Conservation (phyloP, 2,888 invertebrate species). For the Gnatocerus cornutus region DNA sequence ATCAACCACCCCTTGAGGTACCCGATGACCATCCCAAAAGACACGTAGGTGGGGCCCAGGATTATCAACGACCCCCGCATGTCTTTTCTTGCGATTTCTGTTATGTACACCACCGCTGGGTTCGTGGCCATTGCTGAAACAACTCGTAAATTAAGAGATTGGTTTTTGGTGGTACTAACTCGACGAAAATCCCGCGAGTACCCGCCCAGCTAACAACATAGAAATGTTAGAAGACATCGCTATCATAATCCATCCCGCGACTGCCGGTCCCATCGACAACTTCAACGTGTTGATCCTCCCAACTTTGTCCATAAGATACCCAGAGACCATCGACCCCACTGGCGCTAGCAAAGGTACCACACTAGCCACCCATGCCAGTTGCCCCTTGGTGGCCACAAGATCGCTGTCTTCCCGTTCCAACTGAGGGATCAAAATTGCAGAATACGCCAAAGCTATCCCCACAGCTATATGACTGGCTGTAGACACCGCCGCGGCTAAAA, state of each 20-base stretch:
- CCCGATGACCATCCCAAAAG: conserved; percentile 73
- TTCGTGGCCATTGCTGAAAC: conserved; percentile 72
- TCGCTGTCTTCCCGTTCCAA: conserved; percentile 66
- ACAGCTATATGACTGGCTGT: conserved; percentile 21
- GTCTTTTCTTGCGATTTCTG: conserved; percentile 74
- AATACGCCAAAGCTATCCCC: conserved; percentile 72
- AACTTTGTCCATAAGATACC: conserved; percentile 72
- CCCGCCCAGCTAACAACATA: conserved; percentile 72
- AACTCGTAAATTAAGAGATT: not conserved
- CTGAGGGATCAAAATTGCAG: conserved; percentile 73
- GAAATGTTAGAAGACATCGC: conserved; percentile 71
- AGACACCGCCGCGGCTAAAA: conserved; percentile 12
- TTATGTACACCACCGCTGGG: conserved; percentile 75
- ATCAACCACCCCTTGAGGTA: conserved; percentile 73
- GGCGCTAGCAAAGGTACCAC: conserved; percentile 73
- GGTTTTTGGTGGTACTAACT: conserved; percentile 60
- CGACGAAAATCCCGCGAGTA: conserved; percentile 73
- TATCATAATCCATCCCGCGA: conserved; percentile 72
- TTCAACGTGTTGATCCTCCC: conserved; percentile 73
- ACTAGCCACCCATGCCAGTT: conserved; percentile 74
- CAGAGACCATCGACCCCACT: conserved; percentile 71
- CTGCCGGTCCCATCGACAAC: conserved; percentile 71
- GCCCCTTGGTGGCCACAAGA: conserved; percentile 63
- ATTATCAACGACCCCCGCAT: conserved; percentile 74
- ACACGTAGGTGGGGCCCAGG: conserved; percentile 73